Base-by-base conservation (phyloP, 2,797 vertebrate species). In the Arrhamphus sclerolepis region DNA sequence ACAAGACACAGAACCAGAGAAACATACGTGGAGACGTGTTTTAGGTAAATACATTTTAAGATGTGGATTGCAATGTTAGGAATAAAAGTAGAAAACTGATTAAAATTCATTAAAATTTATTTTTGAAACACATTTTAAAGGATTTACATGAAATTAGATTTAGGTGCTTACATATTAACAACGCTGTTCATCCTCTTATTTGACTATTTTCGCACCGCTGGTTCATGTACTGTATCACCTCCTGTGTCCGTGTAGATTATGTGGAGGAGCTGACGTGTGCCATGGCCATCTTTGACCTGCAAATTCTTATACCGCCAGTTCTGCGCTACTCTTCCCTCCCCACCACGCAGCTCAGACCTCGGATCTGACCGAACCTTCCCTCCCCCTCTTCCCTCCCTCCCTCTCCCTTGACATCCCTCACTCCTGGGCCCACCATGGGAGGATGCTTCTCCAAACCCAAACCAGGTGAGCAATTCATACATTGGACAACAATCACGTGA, bases 361-460 rank as follows among this genome's bases (percentile, higher is more conserved):
- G 66, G 70, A 85, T 88, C 82, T 90, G 87, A 91, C 78, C 66
- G n/a, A 34, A 7, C 31, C 77, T 55, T 62, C 56, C 61, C 76
- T 70, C 70, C 73, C 66, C 65, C 70, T 56, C 76, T 61, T 40
- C 62, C 57, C 46, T 66, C 74, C 73, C 75, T 65, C 75, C 64
- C 67, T 74, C 55, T 49, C 77, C 74, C 81, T 80, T 84, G 89
- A 83, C 64, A 74, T 75, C 78, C 85, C 80, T 81, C 79, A 72
- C 77, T 61, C 70, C 78, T 57, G 81, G 78, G 87, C 85, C 80
- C 92, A 85, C 78, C 93, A 97, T 97, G 96, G 96, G 96, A 84
- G 93, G 95, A 92, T 97, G 96, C 84, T 94, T 97, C 92, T 96
- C 96, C 89, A 97, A 96, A 91, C 93, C 95, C 84, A 97, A 97